Evolutionary conservation across 2,888 invertebrate species (phyloP).

Genomic region (Dendrolimus houi): DNA sequence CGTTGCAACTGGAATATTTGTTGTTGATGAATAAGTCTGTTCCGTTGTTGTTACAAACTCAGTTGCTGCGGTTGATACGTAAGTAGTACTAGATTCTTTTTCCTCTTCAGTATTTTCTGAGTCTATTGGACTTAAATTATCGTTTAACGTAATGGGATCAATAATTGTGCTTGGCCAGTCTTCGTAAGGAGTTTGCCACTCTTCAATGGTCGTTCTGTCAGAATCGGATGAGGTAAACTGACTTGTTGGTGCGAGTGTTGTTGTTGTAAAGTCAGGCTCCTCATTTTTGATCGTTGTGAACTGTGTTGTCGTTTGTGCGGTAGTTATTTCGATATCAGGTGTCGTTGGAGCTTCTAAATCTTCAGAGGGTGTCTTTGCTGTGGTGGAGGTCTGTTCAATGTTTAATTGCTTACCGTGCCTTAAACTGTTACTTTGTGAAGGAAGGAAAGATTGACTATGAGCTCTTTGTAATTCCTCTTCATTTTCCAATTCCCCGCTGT

Average conservation of each 20-base stretch:
- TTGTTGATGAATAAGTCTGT: conserved; percentile 45
- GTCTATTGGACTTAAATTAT: conserved; percentile 71
- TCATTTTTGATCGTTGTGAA: conserved; percentile 38
- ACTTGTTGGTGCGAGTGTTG: conserved; percentile 36
- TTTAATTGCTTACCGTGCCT: conserved; percentile 59
- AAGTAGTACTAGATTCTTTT: conserved; percentile 32
- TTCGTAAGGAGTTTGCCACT: conserved; percentile 62
- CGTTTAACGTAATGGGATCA: conserved; percentile 84
- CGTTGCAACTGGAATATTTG: conserved; percentile 38
- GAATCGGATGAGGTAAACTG: conserved; percentile 56
- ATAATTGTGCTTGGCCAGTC: conserved; percentile 83
- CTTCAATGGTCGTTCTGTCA: conserved; percentile 61
- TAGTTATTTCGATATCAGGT: conserved; percentile 39
- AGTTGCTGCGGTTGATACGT: conserved; percentile 36
- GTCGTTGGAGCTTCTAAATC: conserved; percentile 60
- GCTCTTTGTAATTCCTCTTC: conserved; percentile 81
- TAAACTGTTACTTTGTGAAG: conserved; percentile 69
- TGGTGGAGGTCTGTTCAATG: conserved; percentile 30
- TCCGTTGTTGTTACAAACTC: conserved; percentile 43
- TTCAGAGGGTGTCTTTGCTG: conserved; percentile 50
- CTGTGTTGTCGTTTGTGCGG: conserved; percentile 39
- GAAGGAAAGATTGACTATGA: conserved; percentile 82
- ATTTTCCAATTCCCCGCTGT: conserved; percentile 68
- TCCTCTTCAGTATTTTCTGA: conserved; percentile 35
- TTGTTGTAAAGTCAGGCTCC: conserved; percentile 39